Evolutionary conservation across 2,797 vertebrate species (phyloP), one percentile per base, ranked within the genome.

Genomic region (Scarus forsteni): DNA sequence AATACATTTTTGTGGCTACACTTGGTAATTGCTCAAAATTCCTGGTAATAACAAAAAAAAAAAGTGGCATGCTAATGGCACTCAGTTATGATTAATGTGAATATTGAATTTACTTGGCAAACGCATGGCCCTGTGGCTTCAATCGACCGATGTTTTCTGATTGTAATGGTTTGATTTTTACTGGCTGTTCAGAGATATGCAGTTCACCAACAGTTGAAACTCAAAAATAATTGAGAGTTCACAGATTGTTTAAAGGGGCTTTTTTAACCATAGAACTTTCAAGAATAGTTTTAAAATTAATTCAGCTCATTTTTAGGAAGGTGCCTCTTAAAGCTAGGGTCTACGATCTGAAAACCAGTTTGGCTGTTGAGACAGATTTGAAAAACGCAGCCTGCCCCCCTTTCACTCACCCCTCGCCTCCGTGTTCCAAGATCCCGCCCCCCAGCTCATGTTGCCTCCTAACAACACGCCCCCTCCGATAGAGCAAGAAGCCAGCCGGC

Each of bases 1-100:
- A 34, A 55, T 39, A 19, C 10, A 36, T 2, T 6, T 40, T 60
- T 71, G 36, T 49, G 51, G 43, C 27, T 35, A 15, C 5, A 40
- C 57, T 56, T 14, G 40, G 3, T 60, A 45, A 55, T 67, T 3
- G n/a, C 7, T 49, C 7, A 27, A 56, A 57, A 52, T n/a, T 10
- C 49, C 13, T 61, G 55, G 12, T 3, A 67, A 65, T 65, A 39
- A 34, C 45, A 48, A 53, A 15, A 16, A 19, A 16, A 49, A 61
- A 67, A 43, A 55, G 50, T 72, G 45, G 52, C n/a, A 60, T 58
- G 59, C 50, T 54, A 62, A 79, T 52, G 9, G 13, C 45, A 1
- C 3, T 27, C 35, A 1, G 18, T 60, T 57, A 62, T 43, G 67
- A 53, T 48, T 57, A 10, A 44, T 66, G 7, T 13, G 38, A 60